Percentiles rank a stretch among this genome's conserved stretches.
These are phyloP conservation scores for Brevimyrus niger DNA, from an alignment of 2,113 vertebrate genomes.

Conservation along the genomic window DNA sequence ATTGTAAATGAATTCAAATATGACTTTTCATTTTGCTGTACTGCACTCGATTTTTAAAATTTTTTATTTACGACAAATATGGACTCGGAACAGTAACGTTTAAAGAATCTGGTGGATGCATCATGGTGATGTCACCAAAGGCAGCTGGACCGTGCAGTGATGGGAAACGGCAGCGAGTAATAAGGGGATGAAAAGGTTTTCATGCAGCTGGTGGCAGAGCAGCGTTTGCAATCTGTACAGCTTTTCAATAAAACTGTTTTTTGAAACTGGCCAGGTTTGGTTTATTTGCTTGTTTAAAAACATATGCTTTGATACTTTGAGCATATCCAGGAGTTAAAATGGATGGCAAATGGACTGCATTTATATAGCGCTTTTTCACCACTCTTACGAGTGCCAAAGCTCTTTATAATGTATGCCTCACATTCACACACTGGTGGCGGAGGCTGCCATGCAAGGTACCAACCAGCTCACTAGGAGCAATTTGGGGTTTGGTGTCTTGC, in stretches of 20 bases:
- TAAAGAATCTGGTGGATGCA: not conserved
- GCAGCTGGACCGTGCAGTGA: conserved; percentile 25
- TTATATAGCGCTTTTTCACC: too few species aligned
- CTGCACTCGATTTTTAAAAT: conserved; percentile 13
- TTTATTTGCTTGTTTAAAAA: conserved; percentile 9
- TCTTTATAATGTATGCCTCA: too few species aligned
- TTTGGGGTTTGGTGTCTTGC: too few species aligned
- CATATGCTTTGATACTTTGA: not conserved
- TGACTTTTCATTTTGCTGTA: conserved; percentile 2
- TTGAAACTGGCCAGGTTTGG: conserved; percentile 31
- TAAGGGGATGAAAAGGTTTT: not conserved
- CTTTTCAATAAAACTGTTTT: conserved; percentile 44
- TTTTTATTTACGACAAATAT: not conserved
- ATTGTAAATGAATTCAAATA: conserved; percentile 27
- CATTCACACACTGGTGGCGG: too few species aligned
- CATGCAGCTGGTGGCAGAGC: conserved; percentile 33
- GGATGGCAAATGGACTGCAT: too few species aligned
- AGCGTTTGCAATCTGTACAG: conserved; percentile 44
- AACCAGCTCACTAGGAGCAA: too few species aligned
- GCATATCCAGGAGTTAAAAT: too few species aligned
- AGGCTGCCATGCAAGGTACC: too few species aligned
- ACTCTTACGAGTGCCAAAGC: too few species aligned
- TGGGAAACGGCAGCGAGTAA: not conserved
- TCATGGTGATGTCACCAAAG: conserved; percentile 2
- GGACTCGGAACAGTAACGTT: conserved; percentile 18